Evolutionary conservation across 2,113 vertebrate genomes (phyloP).

Genomic region (Etheostoma cragini): DNA sequence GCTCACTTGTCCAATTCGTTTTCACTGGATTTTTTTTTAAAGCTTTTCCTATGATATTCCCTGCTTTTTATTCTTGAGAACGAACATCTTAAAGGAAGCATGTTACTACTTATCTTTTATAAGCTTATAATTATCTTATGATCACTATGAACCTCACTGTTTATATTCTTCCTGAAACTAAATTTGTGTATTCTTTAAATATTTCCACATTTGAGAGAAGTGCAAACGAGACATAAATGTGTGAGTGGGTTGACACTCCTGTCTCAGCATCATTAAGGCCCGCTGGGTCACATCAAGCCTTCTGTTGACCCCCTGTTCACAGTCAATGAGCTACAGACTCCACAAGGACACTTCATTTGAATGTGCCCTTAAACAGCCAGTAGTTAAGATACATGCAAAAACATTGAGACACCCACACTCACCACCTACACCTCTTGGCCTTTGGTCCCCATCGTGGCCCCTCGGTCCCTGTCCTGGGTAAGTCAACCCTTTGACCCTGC

Average conservation of each 20-base stretch:
- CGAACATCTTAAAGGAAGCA: neutral
- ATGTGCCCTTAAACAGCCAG: slow-evolving; percentile 66
- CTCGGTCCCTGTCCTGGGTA: slow-evolving; percentile 54
- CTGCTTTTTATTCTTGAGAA: neutral
- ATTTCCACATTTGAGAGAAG: neutral
- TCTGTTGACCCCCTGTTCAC: slow-evolving; percentile 52
- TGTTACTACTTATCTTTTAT: neutral
- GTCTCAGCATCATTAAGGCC: slow-evolving; percentile 56
- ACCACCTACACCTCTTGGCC: slow-evolving; percentile 60
- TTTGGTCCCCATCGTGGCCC: slow-evolving; percentile 49
- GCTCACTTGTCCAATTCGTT: slow-evolving; percentile 5
- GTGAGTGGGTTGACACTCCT: slow-evolving; percentile 29
- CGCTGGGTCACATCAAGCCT: slow-evolving; percentile 62
- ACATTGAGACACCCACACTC: slow-evolving; percentile 59
- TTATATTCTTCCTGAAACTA: neutral
- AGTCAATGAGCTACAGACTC: slow-evolving; percentile 54
- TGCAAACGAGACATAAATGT: slow-evolving; percentile 45
- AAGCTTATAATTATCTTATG: neutral
- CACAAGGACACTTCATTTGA: slow-evolving; percentile 54
- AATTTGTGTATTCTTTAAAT: neutral
- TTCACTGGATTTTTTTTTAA: slow-evolving; percentile 6
- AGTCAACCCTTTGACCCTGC: slow-evolving; percentile 70
- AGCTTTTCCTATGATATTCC: neutral
- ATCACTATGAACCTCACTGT: neutral
- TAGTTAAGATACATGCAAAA: slow-evolving; percentile 51